Conservation (phyloP, 2,888 invertebrate genomes). For the Nephrotoma appendiculata region DNA sequence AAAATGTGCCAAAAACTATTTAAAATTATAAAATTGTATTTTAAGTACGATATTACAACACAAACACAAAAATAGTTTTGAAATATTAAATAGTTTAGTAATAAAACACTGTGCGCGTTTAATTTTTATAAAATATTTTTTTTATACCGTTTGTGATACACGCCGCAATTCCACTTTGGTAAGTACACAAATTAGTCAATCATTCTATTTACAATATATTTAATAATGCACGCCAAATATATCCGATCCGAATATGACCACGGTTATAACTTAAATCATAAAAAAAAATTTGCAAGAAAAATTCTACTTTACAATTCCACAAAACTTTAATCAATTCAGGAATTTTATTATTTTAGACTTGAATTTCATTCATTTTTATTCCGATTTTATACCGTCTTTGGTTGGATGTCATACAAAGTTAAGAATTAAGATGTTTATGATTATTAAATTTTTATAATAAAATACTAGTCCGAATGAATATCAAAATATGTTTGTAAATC, state of each 20-base stretch:
- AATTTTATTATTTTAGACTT: not conserved
- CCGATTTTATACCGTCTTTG: not conserved
- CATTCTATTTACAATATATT: not conserved
- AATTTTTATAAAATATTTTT: not conserved
- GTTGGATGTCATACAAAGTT: not conserved
- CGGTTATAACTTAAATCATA: not conserved
- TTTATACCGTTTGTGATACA: not conserved
- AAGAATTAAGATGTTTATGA: not conserved
- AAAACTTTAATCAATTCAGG: not conserved
- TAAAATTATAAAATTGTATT: not conserved
- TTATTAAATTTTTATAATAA: no score
- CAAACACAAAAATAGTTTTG: not conserved
- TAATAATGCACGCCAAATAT: no score
- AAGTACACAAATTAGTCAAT: not conserved
- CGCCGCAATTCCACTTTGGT: not conserved
- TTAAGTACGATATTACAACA: not conserved
- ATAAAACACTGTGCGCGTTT: not conserved
- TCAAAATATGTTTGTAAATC: not conserved
- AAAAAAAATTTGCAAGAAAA: not conserved
- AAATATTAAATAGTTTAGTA: not conserved
- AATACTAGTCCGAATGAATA: not conserved
- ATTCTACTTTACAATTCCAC: not conserved
- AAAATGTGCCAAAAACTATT: not conserved
- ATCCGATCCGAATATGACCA: not conserved
- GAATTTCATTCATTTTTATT: not conserved